Evolutionary conservation across 2,113 vertebrate genomes (phyloP), one percentile per base, ranked within the genome.

Genomic region (Podarcis cretensis): DNA sequence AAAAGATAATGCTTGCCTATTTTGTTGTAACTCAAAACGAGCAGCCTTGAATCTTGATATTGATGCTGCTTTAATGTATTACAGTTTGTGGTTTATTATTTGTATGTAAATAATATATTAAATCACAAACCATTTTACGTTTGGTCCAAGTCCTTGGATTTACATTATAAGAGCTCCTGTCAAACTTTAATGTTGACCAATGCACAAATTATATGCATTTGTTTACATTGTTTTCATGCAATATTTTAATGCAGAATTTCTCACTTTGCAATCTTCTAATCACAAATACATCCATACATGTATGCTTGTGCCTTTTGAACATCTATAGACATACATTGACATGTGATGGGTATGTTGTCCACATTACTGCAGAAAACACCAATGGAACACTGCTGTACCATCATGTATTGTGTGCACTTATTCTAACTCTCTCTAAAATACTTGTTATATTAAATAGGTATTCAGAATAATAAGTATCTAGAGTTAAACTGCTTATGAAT

Each of bases 1-100:
- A 98, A 92, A 80, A 2, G 3, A 14, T 0, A 9, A 57, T 32
- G 59, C 30, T 32, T 43, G 74, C 40, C 30, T 27, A 4, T 5
- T 0, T 54, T 48, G 37, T 83, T 76, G n/a, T 48, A 23, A 6
- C 13, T 68, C 9, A 68, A 48, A 88, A 66, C 1, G 0, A 79
- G 14, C 37, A 32, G 37, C 8, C 63, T 23, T 68, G 23, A n/a
- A 35, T 83, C 23, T 20, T 68, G 21, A 18, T 1, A 6, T 77
- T 48, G 13, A 83, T 66, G 21, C 37, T 27, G 2, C 27, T 20
- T 40, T 65, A 63, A 13, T 43, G 57, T 37, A 68, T 48, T 48
- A 48, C 43, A 10, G 43, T 48, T 9, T 69, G 12, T 48, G 32
- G 75, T 35, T 48, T 48, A 48, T 48, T 48, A 48, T 48, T 48